Evolutionary conservation across 2,888 invertebrate genomes (phyloP).

Genomic region (Camponotus fellah): DNA sequence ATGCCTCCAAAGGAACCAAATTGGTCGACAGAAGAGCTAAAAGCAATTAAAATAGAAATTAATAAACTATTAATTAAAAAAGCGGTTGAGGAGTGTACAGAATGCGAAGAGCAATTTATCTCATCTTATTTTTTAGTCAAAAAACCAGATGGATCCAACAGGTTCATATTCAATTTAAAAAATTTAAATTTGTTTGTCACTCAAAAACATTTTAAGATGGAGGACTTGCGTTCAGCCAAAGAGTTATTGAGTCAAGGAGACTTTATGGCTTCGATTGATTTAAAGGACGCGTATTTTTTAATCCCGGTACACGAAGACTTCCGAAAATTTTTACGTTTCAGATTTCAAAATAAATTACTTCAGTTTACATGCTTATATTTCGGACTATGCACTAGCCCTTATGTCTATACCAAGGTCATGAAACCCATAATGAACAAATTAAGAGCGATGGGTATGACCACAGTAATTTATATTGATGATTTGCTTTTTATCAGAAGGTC

Average conservation of each 20-base stretch:
- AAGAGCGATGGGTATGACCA: slow-evolving; percentile 38
- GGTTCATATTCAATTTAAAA: slow-evolving; percentile 69
- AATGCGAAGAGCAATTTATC: slow-evolving; percentile 48
- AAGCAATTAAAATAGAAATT: slow-evolving; percentile 21
- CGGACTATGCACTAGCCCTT: slow-evolving; percentile 62
- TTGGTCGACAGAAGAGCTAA: not conserved
- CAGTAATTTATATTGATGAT: slow-evolving; percentile 66
- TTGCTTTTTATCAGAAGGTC: slow-evolving; percentile 58
- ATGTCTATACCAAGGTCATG: slow-evolving; percentile 65
- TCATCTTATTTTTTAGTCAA: slow-evolving; percentile 50
- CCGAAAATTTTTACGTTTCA: slow-evolving; percentile 64
- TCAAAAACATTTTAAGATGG: slow-evolving; percentile 64
- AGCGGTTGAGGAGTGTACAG: slow-evolving; percentile 54
- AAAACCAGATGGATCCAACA: slow-evolving; percentile 57
- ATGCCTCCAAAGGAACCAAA: slow-evolving; percentile 17
- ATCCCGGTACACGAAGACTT: slow-evolving; percentile 50
- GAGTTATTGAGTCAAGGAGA: slow-evolving; percentile 41
- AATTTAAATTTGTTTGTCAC: slow-evolving; percentile 59
- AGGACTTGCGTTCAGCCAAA: slow-evolving; percentile 59
- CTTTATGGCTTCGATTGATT: slow-evolving; percentile 61
- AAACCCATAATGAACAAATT: slow-evolving; percentile 61
- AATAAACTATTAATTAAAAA: slow-evolving; percentile 43
- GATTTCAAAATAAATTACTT: slow-evolving; percentile 57
- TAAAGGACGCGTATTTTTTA: slow-evolving; percentile 65
- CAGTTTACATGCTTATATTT: slow-evolving; percentile 68